Evolutionary conservation across 2,888 invertebrate genomes (phyloP), one percentile per base, ranked within the genome.

Genomic region (Caenorhabditis sp.): DNA sequence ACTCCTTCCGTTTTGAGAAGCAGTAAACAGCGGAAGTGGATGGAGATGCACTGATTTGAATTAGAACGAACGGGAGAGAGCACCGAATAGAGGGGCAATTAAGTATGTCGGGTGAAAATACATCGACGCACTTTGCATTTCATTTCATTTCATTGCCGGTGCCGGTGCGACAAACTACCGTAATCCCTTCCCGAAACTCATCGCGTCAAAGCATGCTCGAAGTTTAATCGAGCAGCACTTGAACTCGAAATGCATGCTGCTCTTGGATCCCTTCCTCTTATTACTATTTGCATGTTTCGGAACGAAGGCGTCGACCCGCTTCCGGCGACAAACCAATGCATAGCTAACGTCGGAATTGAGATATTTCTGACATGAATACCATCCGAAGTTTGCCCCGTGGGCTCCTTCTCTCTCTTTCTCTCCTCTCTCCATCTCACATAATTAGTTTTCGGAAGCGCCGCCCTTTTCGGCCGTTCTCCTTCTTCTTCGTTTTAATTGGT

Each of bases 261-360:
- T 15, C 39, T 26, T 26, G 39, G 11, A 11, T 13, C 39, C 22
- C 35, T 50, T 32, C 52, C 17, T 43, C 46, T 66, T 58, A 15
- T 45, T 68, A 52, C 58, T 68, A 59, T 70, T 70, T 59, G 59
- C 70, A 70, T 70, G 70, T 59, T 59, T 70, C 70, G 70, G 70
- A 70, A 70, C 70, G 70, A 70, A 63, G 65, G 22, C 45, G 24
- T 55, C 56, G n/a, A n/a, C 17, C 32, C 45, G 24, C 26, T 59
- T 46, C 53, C 24, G 41, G 50, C 27, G 65, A 27, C 58, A 68
- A 68, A 58, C 58, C 68, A 70, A 70, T 70, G 70, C 70, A 70
- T 70, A 70, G 45, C 45, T 52, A 35, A 70, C 24, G 55, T n/a
- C n/a, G n/a, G n/a, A n/a, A n/a, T n/a, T n/a, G n/a, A n/a, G n/a